These are phyloP conservation scores for Rhizoglyphus robini DNA, from an alignment of 1,140 invertebrate species.

Conservation along the genomic window DNA sequence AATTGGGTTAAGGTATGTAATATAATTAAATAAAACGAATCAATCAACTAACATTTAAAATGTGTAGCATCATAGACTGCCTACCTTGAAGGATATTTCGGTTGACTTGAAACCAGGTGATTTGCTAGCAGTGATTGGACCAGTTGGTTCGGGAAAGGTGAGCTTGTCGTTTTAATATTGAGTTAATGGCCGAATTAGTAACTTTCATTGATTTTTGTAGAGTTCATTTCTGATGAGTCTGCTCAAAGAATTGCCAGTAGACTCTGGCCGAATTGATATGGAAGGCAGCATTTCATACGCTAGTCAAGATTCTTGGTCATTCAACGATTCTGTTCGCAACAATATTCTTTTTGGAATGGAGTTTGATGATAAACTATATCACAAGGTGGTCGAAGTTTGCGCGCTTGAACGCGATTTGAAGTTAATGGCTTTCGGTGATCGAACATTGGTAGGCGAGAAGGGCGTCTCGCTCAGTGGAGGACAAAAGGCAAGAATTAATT, in stretches of 20 bases:
- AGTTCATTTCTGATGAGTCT: conserved; percentile 65
- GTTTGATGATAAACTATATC: conserved; percentile 23
- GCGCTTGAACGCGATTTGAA: conserved; percentile 34
- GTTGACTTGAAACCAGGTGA: conserved; percentile 27
- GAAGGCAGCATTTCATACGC: conserved; percentile 66
- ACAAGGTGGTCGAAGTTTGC: conserved; percentile 33
- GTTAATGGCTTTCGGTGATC: conserved; percentile 39
- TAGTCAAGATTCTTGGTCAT: conserved; percentile 78
- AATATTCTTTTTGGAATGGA: conserved; percentile 26
- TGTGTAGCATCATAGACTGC: conserved; percentile 4
- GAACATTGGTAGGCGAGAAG: conserved; percentile 29
- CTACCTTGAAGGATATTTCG: conserved; percentile 22
- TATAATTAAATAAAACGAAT: conserved; percentile 15
- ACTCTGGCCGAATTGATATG: conserved; percentile 47
- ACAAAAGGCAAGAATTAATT: conserved; percentile 88
- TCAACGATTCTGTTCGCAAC: conserved; percentile 27
- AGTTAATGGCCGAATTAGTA: conserved; percentile 17
- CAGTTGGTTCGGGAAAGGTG: conserved; percentile 44
- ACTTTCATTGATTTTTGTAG: conserved; percentile 19
- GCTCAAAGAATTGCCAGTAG: conserved; percentile 57
- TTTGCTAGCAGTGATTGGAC: conserved; percentile 56
- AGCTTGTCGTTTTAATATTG: background rate
- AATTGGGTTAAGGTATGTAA: too few species aligned
- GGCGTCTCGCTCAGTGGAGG: conserved; percentile 87
- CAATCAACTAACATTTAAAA: background rate